Evolutionary conservation across 1,140 invertebrate species (phyloP).

Genomic region (Geopemphigus sp.): DNA sequence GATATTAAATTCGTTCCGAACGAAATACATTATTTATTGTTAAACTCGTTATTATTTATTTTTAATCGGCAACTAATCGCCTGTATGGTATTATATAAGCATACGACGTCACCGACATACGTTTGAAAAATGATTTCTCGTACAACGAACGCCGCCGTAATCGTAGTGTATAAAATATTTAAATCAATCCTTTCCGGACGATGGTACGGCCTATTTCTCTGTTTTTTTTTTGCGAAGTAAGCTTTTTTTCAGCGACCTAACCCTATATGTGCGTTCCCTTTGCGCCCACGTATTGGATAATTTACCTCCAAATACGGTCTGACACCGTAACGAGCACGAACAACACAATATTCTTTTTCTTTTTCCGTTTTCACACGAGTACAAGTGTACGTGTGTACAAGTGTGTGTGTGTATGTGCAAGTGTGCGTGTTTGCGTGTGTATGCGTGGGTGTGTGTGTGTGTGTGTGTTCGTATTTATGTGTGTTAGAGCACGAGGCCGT

Average conservation of each 20-base stretch:
- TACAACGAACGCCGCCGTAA: too few relatives aligned
- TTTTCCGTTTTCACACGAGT: background rate
- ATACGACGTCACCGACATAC: background rate
- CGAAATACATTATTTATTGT: too few relatives aligned
- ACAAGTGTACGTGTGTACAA: background rate
- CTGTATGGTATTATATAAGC: too few relatives aligned
- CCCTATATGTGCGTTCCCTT: background rate
- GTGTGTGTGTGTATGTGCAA: too few relatives aligned
- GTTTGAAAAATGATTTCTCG: background rate
- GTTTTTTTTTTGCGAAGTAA: background rate
- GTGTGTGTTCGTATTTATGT: background rate
- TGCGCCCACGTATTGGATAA: background rate
- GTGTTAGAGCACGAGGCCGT: slow-evolving; percentile 4
- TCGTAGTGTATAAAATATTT: background rate
- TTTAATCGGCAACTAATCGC: too few relatives aligned
- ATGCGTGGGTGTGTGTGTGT: too few relatives aligned
- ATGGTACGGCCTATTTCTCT: background rate
- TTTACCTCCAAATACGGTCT: slow-evolving; percentile 33
- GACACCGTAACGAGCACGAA: slow-evolving; percentile 41
- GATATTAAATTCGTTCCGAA: too few relatives aligned
- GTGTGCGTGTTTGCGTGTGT: too few relatives aligned
- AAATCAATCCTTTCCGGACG: background rate
- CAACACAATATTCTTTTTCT: slow-evolving; percentile 15
- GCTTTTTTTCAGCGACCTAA: background rate
- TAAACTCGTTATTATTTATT: too few relatives aligned